Conservation (phyloP, 1,140 invertebrate species). For the Stegodyphus mimosarum region DNA sequence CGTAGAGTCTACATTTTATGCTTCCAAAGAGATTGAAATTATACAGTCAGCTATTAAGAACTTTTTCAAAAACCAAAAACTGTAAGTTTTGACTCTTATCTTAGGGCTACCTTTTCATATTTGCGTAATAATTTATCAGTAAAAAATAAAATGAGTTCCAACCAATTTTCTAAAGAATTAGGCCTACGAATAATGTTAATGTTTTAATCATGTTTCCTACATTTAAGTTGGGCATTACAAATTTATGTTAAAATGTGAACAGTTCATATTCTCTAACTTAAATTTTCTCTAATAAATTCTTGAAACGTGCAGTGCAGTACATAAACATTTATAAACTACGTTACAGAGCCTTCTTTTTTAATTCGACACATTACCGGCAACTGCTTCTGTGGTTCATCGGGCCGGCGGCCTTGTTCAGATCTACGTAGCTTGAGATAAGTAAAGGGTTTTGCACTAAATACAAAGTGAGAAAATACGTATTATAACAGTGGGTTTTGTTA, state of each 20-base stretch:
- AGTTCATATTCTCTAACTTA: not conserved
- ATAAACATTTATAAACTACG: not conserved
- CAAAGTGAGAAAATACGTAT: not conserved
- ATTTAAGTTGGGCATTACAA: not conserved
- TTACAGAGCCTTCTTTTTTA: not conserved
- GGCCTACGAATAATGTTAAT: not conserved
- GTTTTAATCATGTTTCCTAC: not conserved
- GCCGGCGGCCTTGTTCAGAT: not conserved
- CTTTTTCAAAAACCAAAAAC: conserved; percentile 18
- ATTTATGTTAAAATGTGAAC: not conserved
- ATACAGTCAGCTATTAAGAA: not conserved
- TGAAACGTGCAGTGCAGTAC: not conserved
- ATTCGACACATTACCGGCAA: not conserved
- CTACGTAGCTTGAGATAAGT: not conserved
- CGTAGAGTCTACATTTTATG: no score
- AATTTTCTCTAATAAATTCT: not conserved
- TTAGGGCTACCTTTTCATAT: not conserved
- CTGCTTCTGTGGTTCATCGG: not conserved
- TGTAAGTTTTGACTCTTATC: not conserved
- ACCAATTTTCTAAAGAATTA: not conserved
- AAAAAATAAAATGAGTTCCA: not conserved
- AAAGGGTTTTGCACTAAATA: not conserved
- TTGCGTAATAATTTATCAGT: not conserved
- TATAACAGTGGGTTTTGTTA: not conserved
- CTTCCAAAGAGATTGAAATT: no score